Conservation (phyloP, 2,888 invertebrate species). For the Drosophila infuscata region DNA sequence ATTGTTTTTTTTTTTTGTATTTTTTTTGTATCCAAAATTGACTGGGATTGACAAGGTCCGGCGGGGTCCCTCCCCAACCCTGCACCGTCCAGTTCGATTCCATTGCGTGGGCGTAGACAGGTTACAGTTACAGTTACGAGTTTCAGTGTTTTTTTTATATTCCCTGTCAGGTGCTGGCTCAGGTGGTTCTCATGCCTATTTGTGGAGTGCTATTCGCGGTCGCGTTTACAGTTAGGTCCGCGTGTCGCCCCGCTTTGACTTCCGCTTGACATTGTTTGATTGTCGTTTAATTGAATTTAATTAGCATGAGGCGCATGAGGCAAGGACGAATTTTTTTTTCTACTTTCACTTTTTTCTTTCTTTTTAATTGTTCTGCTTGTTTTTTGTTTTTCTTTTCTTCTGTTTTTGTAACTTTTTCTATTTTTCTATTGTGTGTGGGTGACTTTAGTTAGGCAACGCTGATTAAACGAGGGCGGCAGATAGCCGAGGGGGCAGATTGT, state of each 20-base stretch:
- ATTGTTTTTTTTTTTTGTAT: slow-evolving; percentile 16
- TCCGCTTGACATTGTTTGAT: slow-evolving; percentile 84
- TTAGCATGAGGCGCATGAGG: slow-evolving; percentile 77
- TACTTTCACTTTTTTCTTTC: slow-evolving; percentile 19
- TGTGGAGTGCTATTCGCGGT: slow-evolving; percentile 35
- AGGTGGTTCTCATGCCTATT: slow-evolving; percentile 17
- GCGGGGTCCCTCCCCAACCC: neutral
- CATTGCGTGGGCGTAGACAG: slow-evolving; percentile 50
- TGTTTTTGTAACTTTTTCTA: slow-evolving; percentile 4
- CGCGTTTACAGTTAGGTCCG: slow-evolving; percentile 46
- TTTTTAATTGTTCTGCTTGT: neutral
- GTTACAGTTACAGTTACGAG: slow-evolving; percentile 21
- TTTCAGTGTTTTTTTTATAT: slow-evolving; percentile 2
- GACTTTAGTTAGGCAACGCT: slow-evolving; percentile 13
- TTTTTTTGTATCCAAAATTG: slow-evolving; percentile 29
- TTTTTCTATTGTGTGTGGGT: slow-evolving; percentile 24
- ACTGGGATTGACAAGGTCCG: slow-evolving; percentile 25
- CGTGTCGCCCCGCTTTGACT: slow-evolving; percentile 69
- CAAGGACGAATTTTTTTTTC: slow-evolving; percentile 59
- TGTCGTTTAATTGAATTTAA: slow-evolving; percentile 85
- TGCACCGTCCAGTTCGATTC: slow-evolving; percentile 2
- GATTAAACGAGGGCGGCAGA: slow-evolving; percentile 11
- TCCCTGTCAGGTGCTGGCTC: slow-evolving; percentile 16
- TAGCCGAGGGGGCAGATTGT: neutral
- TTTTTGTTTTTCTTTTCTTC: neutral